A percentile compares a stretch with the other conserved stretches of the same genome.
These are phyloP conservation scores for Campoplex capitator DNA, from an alignment of 2,888 invertebrate genomes.

Conservation along the genomic window DNA sequence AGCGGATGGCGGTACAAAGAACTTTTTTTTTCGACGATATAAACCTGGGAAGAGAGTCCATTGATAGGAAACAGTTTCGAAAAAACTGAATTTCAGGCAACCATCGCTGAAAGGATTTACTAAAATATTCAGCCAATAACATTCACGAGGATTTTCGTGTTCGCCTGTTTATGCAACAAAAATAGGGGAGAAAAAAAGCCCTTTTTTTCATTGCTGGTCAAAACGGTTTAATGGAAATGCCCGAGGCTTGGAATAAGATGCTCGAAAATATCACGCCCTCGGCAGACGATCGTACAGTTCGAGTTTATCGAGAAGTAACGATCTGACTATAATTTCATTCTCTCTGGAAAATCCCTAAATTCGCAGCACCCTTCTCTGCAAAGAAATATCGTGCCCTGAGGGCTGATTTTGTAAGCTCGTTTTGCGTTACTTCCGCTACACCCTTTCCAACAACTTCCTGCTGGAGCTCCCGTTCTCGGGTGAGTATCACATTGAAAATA, in stretches of 20 bases:
- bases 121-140: neutral
- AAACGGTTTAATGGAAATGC: constrained; percentile 2
- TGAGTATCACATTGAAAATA: constrained; percentile 66
- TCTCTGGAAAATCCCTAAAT: constrained; percentile 30
- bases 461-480: constrained; percentile 37
- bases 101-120: neutral
- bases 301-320: constrained; percentile 56
- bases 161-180: neutral
- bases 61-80: neutral
- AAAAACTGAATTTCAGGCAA: neutral
- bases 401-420: constrained; percentile 48
- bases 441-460: constrained; percentile 23
- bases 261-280: constrained; percentile 33
- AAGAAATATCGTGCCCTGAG: constrained; percentile 57
- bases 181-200: neutral
- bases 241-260: constrained; percentile 23
- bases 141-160: neutral
- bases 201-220: neutral
- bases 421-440: constrained; percentile 3
- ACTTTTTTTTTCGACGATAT: neutral
- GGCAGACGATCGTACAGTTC: constrained; percentile 46
- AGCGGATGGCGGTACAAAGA: neutral
- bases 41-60: neutral
- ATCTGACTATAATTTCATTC: constrained; percentile 46
- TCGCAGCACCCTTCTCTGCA: constrained; percentile 16